A percentile compares a stretch with the other conserved stretches of the same genome.
phyloP scores from a whole-genome alignment of 2,797 vertebrate genomes.

The Allenopithecus nigroviridis region DNA sequence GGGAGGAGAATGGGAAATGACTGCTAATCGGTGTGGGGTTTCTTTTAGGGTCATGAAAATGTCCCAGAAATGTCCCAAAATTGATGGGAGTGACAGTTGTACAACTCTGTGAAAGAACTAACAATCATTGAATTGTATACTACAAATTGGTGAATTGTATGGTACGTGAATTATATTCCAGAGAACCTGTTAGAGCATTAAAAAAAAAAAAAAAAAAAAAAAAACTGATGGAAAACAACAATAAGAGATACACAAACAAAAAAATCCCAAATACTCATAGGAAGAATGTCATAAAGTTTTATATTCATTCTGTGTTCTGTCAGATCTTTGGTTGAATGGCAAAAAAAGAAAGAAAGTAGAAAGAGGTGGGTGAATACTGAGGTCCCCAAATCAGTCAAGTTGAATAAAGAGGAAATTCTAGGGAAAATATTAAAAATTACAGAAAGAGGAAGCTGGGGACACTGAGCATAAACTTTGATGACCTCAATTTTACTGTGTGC shows the following conservation, averaged over 20 bases:
- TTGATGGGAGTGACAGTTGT: neutral
- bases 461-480: neutral
- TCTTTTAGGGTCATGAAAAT: neutral
- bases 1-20: neutral
- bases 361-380: neutral
- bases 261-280: neutral
- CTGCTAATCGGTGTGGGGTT: neutral
- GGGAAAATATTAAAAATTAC: neutral
- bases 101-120: neutral
- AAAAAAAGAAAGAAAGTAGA: neutral
- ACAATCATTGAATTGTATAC: neutral
- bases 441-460: neutral
- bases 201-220: neutral
- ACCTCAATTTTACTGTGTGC: neutral
- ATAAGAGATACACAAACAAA: neutral
- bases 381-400: neutral
- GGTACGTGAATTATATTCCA: neutral
- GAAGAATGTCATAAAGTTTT: neutral
- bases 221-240: neutral
- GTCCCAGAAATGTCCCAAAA: conserved; percentile 11
- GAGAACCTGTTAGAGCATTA: neutral
- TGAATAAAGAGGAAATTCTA: neutral
- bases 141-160: neutral
- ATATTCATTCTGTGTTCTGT: neutral
- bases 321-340: neutral